These are phyloP conservation scores for Cybosia mesomella DNA, from an alignment of 2,888 invertebrate species.

Conservation along the genomic window DNA sequence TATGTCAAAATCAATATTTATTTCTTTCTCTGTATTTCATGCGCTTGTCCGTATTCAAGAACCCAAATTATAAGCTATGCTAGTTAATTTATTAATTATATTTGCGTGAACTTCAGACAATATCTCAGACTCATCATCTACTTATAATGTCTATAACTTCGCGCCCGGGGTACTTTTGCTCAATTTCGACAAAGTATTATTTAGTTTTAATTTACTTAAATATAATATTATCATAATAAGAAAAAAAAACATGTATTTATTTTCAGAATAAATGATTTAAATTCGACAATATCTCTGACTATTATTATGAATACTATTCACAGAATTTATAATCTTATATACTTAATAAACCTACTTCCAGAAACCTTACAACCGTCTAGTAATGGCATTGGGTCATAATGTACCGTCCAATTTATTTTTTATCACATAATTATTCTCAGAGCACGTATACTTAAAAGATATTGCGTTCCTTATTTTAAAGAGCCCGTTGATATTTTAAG, in stretches of 20 bases:
- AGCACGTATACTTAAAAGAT: constrained; percentile 47
- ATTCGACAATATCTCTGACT: no score
- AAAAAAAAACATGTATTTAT: no score
- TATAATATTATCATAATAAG: no score
- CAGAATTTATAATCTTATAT: neutral
- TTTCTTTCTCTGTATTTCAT: no score
- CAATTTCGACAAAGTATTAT: no score
- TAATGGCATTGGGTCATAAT: neutral
- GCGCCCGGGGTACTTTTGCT: no score
- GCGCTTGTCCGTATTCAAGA: neutral
- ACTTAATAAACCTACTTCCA: neutral
- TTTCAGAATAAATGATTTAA: no score
- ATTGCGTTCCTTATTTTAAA: constrained; percentile 55
- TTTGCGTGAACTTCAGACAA: neutral
- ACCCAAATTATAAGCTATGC: no score
- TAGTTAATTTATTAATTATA: neutral
- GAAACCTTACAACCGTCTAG: neutral
- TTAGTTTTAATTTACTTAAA: no score
- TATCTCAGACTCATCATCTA: neutral
- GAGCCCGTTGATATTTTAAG: constrained; percentile 52
- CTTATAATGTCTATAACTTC: no score
- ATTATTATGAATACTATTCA: neutral
- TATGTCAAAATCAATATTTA: no score
- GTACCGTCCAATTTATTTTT: constrained; percentile 12
- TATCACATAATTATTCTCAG: constrained; percentile 23